These are phyloP conservation scores for Beris chalybata DNA, from an alignment of 2,888 invertebrate genomes.

Conservation along the genomic window DNA sequence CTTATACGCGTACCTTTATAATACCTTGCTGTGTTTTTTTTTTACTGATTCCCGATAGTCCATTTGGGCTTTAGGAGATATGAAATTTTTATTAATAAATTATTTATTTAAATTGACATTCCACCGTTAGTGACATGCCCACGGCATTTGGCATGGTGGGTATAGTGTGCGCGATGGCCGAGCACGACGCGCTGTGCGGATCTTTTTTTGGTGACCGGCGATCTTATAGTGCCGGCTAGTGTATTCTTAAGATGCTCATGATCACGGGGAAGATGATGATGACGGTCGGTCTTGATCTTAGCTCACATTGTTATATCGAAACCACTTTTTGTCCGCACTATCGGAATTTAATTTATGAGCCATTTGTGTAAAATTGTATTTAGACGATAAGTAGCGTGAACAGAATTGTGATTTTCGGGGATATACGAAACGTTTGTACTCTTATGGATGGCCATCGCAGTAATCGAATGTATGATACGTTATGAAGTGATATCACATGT, in stretches of 20 bases:
- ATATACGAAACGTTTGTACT: neutral
- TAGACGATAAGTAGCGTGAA: conserved; percentile 28
- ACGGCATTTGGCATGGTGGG: conserved; percentile 18
- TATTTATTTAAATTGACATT: conserved; percentile 30
- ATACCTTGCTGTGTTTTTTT: too few relatives aligned
- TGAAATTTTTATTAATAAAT: conserved; percentile 29
- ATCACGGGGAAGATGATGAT: too few relatives aligned
- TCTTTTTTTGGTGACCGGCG: too few relatives aligned
- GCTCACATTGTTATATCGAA: neutral
- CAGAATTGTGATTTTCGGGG: conserved; percentile 22
- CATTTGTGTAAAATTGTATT: conserved; percentile 31
- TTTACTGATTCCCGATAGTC: too few relatives aligned
- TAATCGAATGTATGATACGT: neutral
- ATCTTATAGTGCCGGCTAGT: too few relatives aligned
- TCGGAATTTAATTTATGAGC: conserved; percentile 28
- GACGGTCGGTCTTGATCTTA: too few relatives aligned
- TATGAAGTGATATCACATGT: too few relatives aligned
- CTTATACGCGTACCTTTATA: too few relatives aligned
- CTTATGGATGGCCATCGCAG: neutral
- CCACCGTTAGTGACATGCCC: conserved; percentile 18
- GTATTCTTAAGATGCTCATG: too few relatives aligned
- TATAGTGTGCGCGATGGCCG: conserved; percentile 5
- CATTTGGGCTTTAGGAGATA: conserved; percentile 1
- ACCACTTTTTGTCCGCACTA: conserved; percentile 1
- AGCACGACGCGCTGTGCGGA: too few relatives aligned